phyloP scores from a whole-genome alignment of 2,888 invertebrate genomes.

The Beris chalybata region DNA sequence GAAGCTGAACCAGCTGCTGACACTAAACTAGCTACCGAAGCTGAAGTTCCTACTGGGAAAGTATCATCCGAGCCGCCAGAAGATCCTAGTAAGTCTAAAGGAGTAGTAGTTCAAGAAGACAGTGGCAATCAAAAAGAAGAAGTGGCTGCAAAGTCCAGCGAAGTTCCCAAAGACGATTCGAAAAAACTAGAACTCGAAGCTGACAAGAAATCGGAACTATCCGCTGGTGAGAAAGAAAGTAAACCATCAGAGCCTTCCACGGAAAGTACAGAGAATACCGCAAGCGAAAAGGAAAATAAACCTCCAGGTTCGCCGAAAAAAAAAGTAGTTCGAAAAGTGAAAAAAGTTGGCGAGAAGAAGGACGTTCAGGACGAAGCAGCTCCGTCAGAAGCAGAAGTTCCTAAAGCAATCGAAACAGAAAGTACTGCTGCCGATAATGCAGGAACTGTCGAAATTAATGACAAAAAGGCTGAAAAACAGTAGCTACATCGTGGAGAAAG shows the following conservation, averaged over 20 bases:
- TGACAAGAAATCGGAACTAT: neutral
- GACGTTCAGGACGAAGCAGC: neutral
- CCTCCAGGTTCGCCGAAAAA: constrained; percentile 24
- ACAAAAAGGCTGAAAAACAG: neutral
- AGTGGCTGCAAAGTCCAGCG: neutral
- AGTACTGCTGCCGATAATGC: neutral
- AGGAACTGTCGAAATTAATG: neutral
- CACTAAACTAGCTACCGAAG: neutral
- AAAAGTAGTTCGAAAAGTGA: constrained; percentile 28
- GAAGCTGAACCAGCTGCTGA: neutral
- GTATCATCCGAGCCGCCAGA: neutral
- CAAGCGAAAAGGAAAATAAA: constrained; percentile 22
- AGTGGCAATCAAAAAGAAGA: neutral
- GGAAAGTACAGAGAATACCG: constrained; percentile 10
- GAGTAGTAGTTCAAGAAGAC: neutral
- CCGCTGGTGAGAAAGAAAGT: no score
- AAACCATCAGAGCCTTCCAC: constrained; percentile 2
- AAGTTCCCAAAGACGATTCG: neutral
- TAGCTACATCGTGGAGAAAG: neutral
- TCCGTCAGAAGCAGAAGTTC: neutral
- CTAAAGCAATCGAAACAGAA: constrained; percentile 1
- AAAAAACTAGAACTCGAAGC: neutral
- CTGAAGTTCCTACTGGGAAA: neutral
- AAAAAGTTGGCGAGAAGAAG: constrained; percentile 14
- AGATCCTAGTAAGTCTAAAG: neutral